These are phyloP conservation scores for Plodia interpunctella DNA, from an alignment of 1,140 invertebrate species.

Conservation along the genomic window DNA sequence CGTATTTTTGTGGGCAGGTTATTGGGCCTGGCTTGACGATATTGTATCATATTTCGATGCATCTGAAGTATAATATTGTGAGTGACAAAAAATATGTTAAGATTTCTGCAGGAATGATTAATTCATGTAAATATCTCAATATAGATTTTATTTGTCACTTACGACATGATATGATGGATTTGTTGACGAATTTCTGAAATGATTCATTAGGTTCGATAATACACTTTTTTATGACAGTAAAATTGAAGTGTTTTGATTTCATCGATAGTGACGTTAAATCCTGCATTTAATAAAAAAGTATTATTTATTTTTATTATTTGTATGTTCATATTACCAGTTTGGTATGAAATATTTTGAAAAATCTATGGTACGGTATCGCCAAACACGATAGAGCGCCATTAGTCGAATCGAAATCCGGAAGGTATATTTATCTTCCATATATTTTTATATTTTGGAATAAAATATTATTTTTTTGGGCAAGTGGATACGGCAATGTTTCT, in stretches of 20 bases:
- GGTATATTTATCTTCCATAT: constrained; percentile 6
- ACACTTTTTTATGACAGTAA: too few species aligned
- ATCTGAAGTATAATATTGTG: background rate
- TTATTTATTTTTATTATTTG: too few species aligned
- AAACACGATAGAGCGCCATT: background rate
- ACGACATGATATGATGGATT: too few species aligned
- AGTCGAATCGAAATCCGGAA: constrained; percentile 2
- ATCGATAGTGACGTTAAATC: background rate
- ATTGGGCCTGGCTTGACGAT: constrained; percentile 1
- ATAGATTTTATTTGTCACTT: too few species aligned
- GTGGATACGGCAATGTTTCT: constrained; percentile 6
- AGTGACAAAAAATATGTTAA: too few species aligned
- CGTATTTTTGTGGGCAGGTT: constrained; percentile 5
- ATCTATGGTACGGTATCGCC: background rate
- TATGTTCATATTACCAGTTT: background rate
- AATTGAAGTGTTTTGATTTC: background rate
- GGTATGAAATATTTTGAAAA: background rate
- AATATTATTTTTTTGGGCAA: constrained; percentile 3
- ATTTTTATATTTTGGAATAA: constrained; percentile 7
- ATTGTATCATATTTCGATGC: background rate
- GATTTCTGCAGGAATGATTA: too few species aligned
- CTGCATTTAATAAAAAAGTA: too few species aligned
- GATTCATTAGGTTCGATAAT: too few species aligned
- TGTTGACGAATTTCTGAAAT: too few species aligned
- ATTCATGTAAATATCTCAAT: too few species aligned